Evolutionary conservation across 2,797 vertebrate species (phyloP).

Genomic region (Bradypodion ventrale): DNA sequence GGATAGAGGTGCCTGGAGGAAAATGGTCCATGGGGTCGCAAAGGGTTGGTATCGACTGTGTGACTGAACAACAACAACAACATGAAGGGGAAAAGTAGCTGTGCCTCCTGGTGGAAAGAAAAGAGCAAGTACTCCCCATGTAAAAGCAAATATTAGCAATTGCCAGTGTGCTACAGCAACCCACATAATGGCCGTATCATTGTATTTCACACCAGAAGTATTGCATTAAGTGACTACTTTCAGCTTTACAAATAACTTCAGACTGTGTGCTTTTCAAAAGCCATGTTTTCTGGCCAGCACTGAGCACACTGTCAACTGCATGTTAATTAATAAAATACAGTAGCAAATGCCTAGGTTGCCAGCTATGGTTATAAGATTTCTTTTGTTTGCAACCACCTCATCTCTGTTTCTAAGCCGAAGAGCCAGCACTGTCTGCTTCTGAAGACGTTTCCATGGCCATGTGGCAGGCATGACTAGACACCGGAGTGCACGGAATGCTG

Average conservation of each 20-base stretch:
- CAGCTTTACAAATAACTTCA: conserved; percentile 15
- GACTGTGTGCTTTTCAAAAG: neutral
- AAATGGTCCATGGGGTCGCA: too few relatives aligned
- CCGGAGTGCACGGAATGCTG: too few relatives aligned
- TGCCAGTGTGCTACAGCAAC: neutral
- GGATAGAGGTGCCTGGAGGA: too few relatives aligned
- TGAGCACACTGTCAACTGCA: neutral
- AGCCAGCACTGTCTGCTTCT: too few relatives aligned
- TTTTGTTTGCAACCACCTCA: neutral
- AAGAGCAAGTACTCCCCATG: conserved; percentile 68
- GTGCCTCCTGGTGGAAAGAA: conserved; percentile 44
- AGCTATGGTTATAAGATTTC: neutral
- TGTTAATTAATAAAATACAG: neutral
- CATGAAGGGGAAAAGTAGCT: conserved; percentile 51
- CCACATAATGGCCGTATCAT: neutral
- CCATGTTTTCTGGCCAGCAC: neutral
- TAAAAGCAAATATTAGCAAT: conserved; percentile 63
- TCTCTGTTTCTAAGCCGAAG: too few relatives aligned
- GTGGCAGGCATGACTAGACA: too few relatives aligned
- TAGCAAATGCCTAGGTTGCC: neutral
- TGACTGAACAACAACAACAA: too few relatives aligned
- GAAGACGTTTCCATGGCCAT: too few relatives aligned
- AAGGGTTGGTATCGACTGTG: too few relatives aligned
- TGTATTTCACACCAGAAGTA: neutral
- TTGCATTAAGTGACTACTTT: neutral